phyloP scores from a whole-genome alignment of 2,113 vertebrate species.

The Pteronura brasiliensis region DNA sequence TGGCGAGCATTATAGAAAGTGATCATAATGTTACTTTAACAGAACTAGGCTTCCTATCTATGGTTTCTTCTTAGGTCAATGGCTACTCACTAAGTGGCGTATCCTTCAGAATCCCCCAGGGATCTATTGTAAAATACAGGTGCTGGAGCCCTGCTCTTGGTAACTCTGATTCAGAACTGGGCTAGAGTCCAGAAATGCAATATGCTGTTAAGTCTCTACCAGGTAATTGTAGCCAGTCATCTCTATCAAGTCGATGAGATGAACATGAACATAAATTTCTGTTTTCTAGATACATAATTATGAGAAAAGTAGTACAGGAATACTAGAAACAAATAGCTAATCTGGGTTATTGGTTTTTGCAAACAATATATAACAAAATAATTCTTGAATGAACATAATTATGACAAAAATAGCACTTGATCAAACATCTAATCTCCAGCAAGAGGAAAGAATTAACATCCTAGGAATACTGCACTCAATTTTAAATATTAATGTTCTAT shows the following conservation, averaged over 20 bases:
- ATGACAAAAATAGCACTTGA: not conserved
- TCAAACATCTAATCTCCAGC: not conserved
- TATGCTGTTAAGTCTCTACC: not conserved
- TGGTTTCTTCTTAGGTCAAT: not conserved
- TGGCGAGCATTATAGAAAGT: not conserved
- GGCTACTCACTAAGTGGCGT: not conserved
- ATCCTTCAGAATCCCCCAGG: not conserved
- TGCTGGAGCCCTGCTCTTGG: not conserved
- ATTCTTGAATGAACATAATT: not conserved
- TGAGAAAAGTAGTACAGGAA: not conserved
- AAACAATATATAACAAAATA: conserved; percentile 30
- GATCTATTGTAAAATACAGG: not conserved
- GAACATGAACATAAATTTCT: not conserved
- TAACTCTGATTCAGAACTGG: not conserved
- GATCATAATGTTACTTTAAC: not conserved
- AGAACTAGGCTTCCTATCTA: not conserved
- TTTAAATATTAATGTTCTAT: not conserved
- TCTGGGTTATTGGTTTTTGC: not conserved
- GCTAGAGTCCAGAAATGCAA: not conserved
- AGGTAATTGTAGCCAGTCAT: not conserved
- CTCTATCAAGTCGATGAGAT: not conserved
- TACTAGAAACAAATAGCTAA: not conserved
- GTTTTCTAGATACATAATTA: not conserved
- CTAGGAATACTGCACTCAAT: not conserved
- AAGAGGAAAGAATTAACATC: not conserved